Conservation (phyloP, 1,140 invertebrate genomes). For the Venturia canescens region DNA sequence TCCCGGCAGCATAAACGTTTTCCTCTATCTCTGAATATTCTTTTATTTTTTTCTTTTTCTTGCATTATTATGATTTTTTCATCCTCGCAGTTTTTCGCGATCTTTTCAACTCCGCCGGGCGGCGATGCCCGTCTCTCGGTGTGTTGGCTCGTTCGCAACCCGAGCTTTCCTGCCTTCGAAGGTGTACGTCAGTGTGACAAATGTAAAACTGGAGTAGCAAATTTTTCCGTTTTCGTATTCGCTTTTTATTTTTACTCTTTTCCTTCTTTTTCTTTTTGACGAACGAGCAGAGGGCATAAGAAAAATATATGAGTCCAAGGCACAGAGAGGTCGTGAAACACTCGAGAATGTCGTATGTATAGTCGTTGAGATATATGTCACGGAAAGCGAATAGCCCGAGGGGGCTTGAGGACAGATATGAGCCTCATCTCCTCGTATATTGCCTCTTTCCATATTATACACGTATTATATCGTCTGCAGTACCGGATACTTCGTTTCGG, state of each 20-base stretch:
- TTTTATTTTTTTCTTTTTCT: background rate
- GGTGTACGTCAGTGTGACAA: background rate
- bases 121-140: background rate
- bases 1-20: background rate
- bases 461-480: background rate
- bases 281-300: constrained; percentile 2
- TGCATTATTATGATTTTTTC: background rate
- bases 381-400: constrained; percentile 2
- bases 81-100: background rate
- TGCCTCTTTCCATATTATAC: background rate
- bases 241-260: background rate
- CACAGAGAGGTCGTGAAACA: background rate
- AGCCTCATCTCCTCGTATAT: constrained; percentile 3
- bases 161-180: background rate
- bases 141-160: background rate
- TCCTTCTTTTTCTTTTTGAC: background rate
- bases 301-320: background rate
- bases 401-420: background rate
- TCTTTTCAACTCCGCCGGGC: background rate
- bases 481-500: background rate
- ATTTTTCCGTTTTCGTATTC: background rate
- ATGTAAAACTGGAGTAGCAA: background rate
- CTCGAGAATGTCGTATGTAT: constrained; percentile 15
- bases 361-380: constrained; percentile 21
- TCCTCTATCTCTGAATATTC: background rate